Base-by-base conservation (phyloP, 2,888 invertebrate genomes). In the Itoplectis maculator region DNA sequence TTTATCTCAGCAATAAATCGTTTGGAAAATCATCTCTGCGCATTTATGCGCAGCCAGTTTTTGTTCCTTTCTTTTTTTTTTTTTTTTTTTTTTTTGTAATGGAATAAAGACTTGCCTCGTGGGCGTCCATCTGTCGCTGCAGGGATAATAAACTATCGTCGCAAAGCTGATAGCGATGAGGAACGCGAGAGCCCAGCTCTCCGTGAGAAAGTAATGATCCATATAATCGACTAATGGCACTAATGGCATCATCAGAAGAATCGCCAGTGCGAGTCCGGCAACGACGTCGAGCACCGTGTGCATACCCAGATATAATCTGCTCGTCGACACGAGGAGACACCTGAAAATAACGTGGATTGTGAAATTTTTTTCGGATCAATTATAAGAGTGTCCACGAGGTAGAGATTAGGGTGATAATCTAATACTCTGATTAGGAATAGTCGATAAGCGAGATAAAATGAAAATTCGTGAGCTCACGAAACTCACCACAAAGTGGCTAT, bases 271-370 rank as follows among this genome's bases (percentile, higher is more conserved):
- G 72, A 98, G 92, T 0, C 98, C 98, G 13, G 95, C 97, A 75
- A 97, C 93, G 83, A 98, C 95, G 92, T 98, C 98, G 94, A 98
- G 93, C 83, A 97, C 96, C 88, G 97, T 96, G 91, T 98, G 98
- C 98, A 98, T 98, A 87, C 98, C 98, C 68, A 98, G 94, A 92
- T 98, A 98, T 13, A 98, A 93, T 88, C 98, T 94, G 93, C 98
- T 98, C 70, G 96, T 93, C 90, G 97, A 97, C 74, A 98, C 96
- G 40, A 98, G 93, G 2, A 95, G 92, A 91, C 97, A 97, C 95
- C 95, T 87, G 88, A 68, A 73, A 51, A 35, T 68, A 29, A 5
- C 2, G 29, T 3, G 29, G 2, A 42, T 42, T 42, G 13, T 7
- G 42, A 2, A 42, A 42, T 42, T 42, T 42, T 8, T 7, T 1